These are phyloP conservation scores for Apis mellifera DNA, from an alignment of 1,140 invertebrate species.

Conservation along the genomic window Amel_HAv3.1 CM009938.2:7450501-7451000, in stretches of 20 bases:
- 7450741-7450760: constrained; percentile 40
- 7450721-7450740: constrained; percentile 38
- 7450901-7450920: no score
- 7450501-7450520: no score
- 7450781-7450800: neutral
- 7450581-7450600: neutral
- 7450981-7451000: no score
- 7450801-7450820: neutral
- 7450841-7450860: neutral
- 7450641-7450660: constrained; percentile 13
- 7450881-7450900: no score
- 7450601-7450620: neutral
- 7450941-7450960: no score
- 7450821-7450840: neutral
- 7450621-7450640: neutral
- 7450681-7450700: constrained; percentile 46
- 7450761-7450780: constrained; percentile 12
- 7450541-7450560: no score
- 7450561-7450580: neutral
- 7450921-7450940: no score
- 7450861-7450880: neutral
- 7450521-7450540: no score
- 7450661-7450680: constrained; percentile 34
- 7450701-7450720: constrained; percentile 18
- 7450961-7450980: no score